Percentiles rank a stretch among this genome's conserved stretches.
phyloP scores from a whole-genome alignment of 1,140 invertebrate genomes.

The Globodera rostochiensis region DNA sequence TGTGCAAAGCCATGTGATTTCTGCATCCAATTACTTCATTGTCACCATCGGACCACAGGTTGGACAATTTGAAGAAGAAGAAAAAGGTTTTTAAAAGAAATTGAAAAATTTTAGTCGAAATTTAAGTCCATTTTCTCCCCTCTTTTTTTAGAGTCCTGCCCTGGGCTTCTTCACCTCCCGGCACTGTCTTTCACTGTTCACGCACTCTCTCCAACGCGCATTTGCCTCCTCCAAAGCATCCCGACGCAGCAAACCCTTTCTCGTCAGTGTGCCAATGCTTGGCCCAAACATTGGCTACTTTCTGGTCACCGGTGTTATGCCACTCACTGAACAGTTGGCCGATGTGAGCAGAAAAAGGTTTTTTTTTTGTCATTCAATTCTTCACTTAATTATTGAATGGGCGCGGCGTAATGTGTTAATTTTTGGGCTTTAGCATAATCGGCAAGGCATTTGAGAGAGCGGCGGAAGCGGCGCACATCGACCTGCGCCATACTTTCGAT shows the following conservation, averaged over 20 bases:
- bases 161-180: conserved; percentile 22
- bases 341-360: conserved; percentile 34
- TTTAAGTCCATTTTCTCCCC: not conserved
- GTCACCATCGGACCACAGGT: conserved; percentile 28
- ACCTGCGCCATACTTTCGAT: conserved; percentile 33
- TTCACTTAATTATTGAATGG: no score
- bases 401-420: not conserved
- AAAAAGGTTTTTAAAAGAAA: no score
- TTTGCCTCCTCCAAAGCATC: conserved; percentile 32
- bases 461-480: conserved; percentile 34
- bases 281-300: conserved; percentile 14
- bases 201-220: conserved; percentile 29
- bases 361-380: no score
- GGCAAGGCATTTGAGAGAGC: conserved; percentile 32
- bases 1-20: conserved; percentile 29
- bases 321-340: conserved; percentile 31
- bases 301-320: conserved; percentile 29
- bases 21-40: conserved; percentile 29
- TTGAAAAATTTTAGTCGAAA: no score
- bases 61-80: no score
- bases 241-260: conserved; percentile 32
- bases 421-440: conserved; percentile 33
- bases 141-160: conserved; percentile 13
- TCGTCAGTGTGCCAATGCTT: conserved; percentile 29
- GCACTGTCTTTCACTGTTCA: conserved; percentile 31